A percentile compares a stretch with the other conserved stretches of the same genome.
Conservation (phyloP, 2,113 vertebrate genomes). For the Syrrhaptes paradoxus region DNA sequence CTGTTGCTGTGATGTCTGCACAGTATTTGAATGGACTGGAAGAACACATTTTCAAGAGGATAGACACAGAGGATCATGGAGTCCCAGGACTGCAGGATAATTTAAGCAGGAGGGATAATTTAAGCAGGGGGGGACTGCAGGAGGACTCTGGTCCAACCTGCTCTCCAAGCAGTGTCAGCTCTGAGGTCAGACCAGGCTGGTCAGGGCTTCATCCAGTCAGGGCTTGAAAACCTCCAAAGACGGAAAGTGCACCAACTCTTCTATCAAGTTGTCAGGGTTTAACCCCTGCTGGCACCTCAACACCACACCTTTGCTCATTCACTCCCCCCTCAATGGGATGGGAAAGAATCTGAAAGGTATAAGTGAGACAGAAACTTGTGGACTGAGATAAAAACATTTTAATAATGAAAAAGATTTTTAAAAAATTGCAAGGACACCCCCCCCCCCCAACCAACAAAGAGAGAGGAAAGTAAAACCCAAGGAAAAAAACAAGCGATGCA, state of each 20-base stretch:
- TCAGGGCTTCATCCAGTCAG: not conserved
- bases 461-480: not conserved
- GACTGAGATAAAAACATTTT: not conserved
- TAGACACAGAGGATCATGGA: accelerated
- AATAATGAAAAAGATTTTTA: not conserved
- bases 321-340: accelerated
- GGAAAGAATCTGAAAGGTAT: not conserved
- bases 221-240: not conserved
- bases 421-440: accelerated
- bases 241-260: not conserved
- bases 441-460: not conserved
- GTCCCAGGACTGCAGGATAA: not conserved
- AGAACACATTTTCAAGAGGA: not conserved
- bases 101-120: not conserved
- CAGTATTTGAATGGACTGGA: not conserved
- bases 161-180: not conserved
- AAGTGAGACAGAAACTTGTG: not conserved
- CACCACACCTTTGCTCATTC: not conserved
- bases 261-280: not conserved
- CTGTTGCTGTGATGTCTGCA: not conserved
- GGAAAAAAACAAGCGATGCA: not conserved
- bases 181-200: not conserved
- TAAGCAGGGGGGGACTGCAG: not conserved
- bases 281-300: not conserved
- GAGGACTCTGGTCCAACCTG: not conserved